Percentiles rank a stretch among this genome's conserved stretches.
phyloP scores from a whole-genome alignment of 1,140 invertebrate species.

The Eurytemora carolleeae region DNA sequence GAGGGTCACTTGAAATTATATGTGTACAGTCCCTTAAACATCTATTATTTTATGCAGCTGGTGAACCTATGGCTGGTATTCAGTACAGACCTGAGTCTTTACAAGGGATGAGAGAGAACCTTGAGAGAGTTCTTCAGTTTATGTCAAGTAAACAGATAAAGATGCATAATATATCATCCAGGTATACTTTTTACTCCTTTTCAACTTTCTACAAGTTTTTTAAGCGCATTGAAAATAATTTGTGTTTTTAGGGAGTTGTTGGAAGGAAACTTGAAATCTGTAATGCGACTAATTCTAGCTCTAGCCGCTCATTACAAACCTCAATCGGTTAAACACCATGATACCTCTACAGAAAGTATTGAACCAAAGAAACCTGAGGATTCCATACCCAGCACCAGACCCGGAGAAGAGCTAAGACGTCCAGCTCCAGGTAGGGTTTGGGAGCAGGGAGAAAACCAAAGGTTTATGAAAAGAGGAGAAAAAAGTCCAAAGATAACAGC shows the following conservation, averaged over 20 bases:
- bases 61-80: slow-evolving; percentile 24
- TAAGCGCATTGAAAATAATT: not conserved
- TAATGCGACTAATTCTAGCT: slow-evolving; percentile 31
- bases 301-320: slow-evolving; percentile 32
- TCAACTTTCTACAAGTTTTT: not conserved
- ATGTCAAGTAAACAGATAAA: slow-evolving; percentile 21
- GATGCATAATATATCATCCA: slow-evolving; percentile 21
- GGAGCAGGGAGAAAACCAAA: no score
- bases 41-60: slow-evolving; percentile 21
- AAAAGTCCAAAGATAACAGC: no score
- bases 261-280: slow-evolving; percentile 30
- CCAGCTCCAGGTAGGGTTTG: no score
- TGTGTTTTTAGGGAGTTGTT: slow-evolving; percentile 23
- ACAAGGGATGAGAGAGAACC: slow-evolving; percentile 26
- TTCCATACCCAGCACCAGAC: no score
- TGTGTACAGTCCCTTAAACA: slow-evolving; percentile 5
- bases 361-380: no score
- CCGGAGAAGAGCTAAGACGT: no score
- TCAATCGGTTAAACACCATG: slow-evolving; percentile 21
- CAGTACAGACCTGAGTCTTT: slow-evolving; percentile 21
- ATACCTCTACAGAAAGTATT: slow-evolving; percentile 13
- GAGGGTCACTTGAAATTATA: no score
- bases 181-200: slow-evolving; percentile 4
- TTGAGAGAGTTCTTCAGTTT: slow-evolving; percentile 26
- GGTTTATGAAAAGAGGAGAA: no score